Percentiles rank a stretch among this genome's conserved stretches.
Evolutionary conservation across 2,797 vertebrate species (phyloP).

Genomic region (Esox lucius): DNA sequence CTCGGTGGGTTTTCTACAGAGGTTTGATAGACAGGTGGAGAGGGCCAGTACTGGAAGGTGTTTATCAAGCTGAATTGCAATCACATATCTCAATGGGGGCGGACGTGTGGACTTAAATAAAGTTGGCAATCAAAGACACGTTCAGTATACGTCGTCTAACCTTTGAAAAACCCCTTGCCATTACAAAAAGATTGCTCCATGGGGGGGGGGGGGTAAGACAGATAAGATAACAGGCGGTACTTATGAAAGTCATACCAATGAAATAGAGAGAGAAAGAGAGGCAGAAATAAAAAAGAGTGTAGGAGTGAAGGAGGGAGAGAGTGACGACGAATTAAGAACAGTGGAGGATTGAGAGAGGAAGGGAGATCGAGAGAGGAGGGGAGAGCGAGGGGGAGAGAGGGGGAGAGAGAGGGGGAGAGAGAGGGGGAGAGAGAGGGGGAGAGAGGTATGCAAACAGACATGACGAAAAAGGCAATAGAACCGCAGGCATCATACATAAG

Average conservation of each 20-base stretch:
- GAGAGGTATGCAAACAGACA: not conserved
- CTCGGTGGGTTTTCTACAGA: not conserved
- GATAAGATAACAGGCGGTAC: not conserved
- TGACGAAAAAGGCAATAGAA: not conserved
- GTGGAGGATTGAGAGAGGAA: not conserved
- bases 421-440: not conserved
- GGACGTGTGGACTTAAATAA: not conserved
- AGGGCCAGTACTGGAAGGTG: not conserved
- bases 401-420: not conserved
- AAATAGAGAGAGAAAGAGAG: not conserved
- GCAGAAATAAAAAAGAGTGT: not conserved
- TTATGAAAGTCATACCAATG: not conserved
- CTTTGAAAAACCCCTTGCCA: not conserved
- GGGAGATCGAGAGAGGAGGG: not conserved
- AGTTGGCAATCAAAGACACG: conserved; percentile 1
- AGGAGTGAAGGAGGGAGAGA: not conserved
- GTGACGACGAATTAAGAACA: no score
- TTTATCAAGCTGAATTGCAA: conserved; percentile 5
- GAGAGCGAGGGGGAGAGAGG: not conserved
- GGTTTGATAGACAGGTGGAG: not conserved
- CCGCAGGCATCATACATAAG: not conserved
- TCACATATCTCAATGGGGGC: not conserved
- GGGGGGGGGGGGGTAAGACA: not conserved
- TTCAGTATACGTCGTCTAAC: not conserved
- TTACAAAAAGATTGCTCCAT: not conserved